Conservation (phyloP, 1,140 invertebrate genomes). For the Colletes gigas region DNA sequence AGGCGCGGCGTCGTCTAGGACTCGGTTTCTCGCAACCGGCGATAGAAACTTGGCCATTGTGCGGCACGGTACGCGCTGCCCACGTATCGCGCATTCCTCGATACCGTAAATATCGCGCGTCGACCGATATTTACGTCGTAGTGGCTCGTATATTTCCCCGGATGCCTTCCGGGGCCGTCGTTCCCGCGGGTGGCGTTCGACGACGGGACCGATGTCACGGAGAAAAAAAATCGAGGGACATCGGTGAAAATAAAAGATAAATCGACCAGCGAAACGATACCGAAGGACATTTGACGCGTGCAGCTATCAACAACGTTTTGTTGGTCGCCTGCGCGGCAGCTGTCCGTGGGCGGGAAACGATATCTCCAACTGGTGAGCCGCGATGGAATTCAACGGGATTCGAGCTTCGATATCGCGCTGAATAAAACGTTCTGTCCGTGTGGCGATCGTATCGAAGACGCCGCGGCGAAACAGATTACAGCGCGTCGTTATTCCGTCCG, state of each 20-base stretch:
- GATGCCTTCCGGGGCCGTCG: neutral
- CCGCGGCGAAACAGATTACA: neutral
- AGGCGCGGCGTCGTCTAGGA: neutral
- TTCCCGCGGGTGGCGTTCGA: slow-evolving; percentile 21
- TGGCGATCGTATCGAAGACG: slow-evolving; percentile 34
- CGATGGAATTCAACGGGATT: neutral
- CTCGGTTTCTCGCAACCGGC: too few relatives aligned
- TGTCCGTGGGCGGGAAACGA: slow-evolving; percentile 48
- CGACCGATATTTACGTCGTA: slow-evolving; percentile 56
- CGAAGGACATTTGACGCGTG: slow-evolving; percentile 25
- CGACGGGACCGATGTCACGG: slow-evolving; percentile 16
- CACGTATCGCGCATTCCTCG: slow-evolving; percentile 37
- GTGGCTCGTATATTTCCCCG: slow-evolving; percentile 42
- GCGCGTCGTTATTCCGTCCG: slow-evolving; percentile 9
- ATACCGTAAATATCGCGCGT: slow-evolving; percentile 60
- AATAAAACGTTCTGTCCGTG: slow-evolving; percentile 42
- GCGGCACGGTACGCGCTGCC: neutral
- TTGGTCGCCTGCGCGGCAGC: slow-evolving; percentile 6
- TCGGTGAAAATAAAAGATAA: slow-evolving; percentile 16
- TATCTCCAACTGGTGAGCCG: slow-evolving; percentile 27
- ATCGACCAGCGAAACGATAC: slow-evolving; percentile 16
- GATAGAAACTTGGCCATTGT: slow-evolving; percentile 35
- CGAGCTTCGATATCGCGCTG: slow-evolving; percentile 17
- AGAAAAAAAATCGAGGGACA: neutral
- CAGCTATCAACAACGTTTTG: slow-evolving; percentile 35